Base-by-base conservation (phyloP, 2,113 vertebrate genomes). In the Mobula hypostoma region DNA sequence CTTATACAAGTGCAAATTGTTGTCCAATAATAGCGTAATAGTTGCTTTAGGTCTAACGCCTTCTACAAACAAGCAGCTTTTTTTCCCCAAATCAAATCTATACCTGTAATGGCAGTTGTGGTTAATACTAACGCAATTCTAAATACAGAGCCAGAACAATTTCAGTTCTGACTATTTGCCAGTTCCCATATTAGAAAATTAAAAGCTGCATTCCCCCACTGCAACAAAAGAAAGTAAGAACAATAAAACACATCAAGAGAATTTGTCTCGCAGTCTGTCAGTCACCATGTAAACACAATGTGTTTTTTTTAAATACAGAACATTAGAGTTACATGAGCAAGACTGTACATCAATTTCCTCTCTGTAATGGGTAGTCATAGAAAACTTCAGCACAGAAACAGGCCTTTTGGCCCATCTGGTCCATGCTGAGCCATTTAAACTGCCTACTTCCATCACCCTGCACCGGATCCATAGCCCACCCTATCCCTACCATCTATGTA, bases 111-210 rank as follows among this genome's bases (percentile, higher is more conserved):
- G 58, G 87, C 58, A 90, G 87, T 32, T 90, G 27, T n/a, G 61
- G 58, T 15, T 29, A 66, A 90, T 29, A 66, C 87, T n/a, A 90
- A 66, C 32, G 61, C 66, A 91, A 91, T 91, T 68, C 63, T 63
- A 68, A 91, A 70, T 91, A 91, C 36, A 27, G 88, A 91, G n/a
- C 19, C 32, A 91, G n/a, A 91, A 91, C n/a, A 32, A 70, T 91
- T 91, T 91, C 63, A 91, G 63, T 68, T 1, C 87, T 90, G 87
- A 68, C 61, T 56, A 68, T 68, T 68, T 68, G 61, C 88, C 88
- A 91, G 58, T 29, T 91, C 66, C 61, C 14, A 70, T 29, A 9
- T 66, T 90, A 2, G n/a, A 63, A 70, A 91, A 91, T 24, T 90
- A 66, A 63, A 68, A 91, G 32, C 88, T 68, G 68, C 66, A 68